phyloP scores from a whole-genome alignment of 1,140 invertebrate species.

The Triops cancriformis region DNA sequence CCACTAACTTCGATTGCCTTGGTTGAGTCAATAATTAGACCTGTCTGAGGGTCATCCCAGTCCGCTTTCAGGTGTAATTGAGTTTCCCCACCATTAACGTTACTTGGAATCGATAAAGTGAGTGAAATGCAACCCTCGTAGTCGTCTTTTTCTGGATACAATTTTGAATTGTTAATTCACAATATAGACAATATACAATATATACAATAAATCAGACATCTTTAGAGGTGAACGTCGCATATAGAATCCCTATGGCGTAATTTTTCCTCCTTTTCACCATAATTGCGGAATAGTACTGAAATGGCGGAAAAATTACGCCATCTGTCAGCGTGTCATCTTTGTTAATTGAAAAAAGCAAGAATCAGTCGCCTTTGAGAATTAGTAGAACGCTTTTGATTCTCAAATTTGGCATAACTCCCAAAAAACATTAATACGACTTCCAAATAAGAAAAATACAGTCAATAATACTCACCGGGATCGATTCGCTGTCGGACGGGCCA shows the following conservation, averaged over 20 bases:
- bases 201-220: not conserved
- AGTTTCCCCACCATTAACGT: not conserved
- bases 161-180: not conserved
- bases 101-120: not conserved
- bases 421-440: too few relatives aligned
- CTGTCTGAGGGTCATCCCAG: slow-evolving; percentile 39
- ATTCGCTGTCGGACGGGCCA: slow-evolving; percentile 8
- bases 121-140: not conserved
- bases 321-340: too few relatives aligned
- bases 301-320: too few relatives aligned
- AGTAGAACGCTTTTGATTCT: too few relatives aligned
- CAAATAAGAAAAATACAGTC: too few relatives aligned
- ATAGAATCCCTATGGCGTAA: too few relatives aligned
- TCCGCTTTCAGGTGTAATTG: not conserved
- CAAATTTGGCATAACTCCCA: too few relatives aligned
- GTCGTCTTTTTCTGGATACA: not conserved
- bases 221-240: too few relatives aligned
- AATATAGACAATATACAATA: not conserved
- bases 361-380: too few relatives aligned
- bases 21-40: slow-evolving; percentile 45
- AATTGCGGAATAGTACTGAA: too few relatives aligned
- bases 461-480: not conserved
- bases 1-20: slow-evolving; percentile 36
- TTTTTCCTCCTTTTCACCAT: too few relatives aligned
- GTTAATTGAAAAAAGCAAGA: too few relatives aligned